These are phyloP conservation scores for Drosophila nigricruria DNA, from an alignment of 2,888 invertebrate species.

Conservation along the genomic window DNA sequence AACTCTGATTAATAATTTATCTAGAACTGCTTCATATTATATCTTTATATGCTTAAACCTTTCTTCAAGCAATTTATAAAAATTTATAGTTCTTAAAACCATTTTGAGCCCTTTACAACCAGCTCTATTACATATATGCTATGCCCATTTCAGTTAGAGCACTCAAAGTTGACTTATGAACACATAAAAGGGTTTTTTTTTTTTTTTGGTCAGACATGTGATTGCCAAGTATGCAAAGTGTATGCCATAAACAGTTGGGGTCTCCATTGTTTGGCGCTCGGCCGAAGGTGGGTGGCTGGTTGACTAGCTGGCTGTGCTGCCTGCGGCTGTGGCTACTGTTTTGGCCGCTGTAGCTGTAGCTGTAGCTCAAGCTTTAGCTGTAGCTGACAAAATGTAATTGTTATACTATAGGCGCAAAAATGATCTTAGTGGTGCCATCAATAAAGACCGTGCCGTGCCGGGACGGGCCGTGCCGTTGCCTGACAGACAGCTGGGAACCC, in stretches of 20 bases:
- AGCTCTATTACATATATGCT: neutral
- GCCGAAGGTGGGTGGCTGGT: constrained; percentile 63
- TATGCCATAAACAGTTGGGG: constrained; percentile 44
- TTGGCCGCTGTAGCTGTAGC: constrained; percentile 38
- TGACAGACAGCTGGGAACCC: constrained; percentile 65
- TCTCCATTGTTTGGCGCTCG: constrained; percentile 52
- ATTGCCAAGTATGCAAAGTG: constrained; percentile 54
- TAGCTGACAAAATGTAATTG: constrained; percentile 76
- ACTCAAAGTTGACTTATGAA: constrained; percentile 32
- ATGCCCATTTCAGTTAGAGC: constrained; percentile 14
- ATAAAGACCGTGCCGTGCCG: constrained; percentile 52
- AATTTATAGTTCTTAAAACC: too few species aligned
- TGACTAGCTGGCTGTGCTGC: constrained; percentile 12
- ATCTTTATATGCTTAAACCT: too few species aligned
- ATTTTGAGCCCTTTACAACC: neutral
- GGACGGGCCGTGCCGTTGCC: constrained; percentile 31
- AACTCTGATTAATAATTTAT: too few species aligned
- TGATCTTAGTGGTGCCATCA: constrained; percentile 63
- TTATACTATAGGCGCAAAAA: constrained; percentile 69
- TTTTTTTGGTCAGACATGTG: constrained; percentile 55
- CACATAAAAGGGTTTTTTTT: constrained; percentile 56
- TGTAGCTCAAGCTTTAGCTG: constrained; percentile 19
- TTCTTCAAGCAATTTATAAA: neutral
- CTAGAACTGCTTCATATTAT: too few species aligned
- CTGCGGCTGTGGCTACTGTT: constrained; percentile 37